Base-by-base conservation (phyloP, 2,888 invertebrate species). In the Neoitamus cyanurus region DNA sequence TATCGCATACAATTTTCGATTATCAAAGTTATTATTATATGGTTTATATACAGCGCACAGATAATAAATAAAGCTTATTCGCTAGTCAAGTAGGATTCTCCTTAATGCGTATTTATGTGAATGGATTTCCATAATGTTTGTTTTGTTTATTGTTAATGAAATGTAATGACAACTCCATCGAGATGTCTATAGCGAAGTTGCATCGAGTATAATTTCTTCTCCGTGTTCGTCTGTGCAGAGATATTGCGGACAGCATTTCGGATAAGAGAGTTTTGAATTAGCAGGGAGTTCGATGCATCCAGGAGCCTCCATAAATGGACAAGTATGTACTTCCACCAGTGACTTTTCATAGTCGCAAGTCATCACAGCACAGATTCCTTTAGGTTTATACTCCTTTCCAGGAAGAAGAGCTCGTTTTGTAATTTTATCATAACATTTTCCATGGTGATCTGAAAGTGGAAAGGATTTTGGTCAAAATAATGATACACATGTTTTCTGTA, bases 211-310 rank as follows among this genome's bases (percentile, higher is more conserved):
- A 34, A 90, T 87, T 85, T 90, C 89, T 86, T 90, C 89, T 88
- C 91, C 91, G 83, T 90, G 90, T 42, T 90, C 90, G 86, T 91
- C 91, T 83, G 88, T 88, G 85, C 91, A 91, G 85, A 90, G 88
- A 86, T 89, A 91, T 86, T 90, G 90, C 42, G 91, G 90, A 88
- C 91, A 91, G 82, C 91, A 91, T 86, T 91, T 91, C 87, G 91
- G 91, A 87, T 89, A 91, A 75, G 89, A 88, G 89, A 90, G 90
- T 86, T 88, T 88, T 84, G 88, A 88, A 87, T 90, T 90, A 68
- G 88, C 87, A 86, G 90, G 89, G 84, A 91, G 86, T 88, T 91
- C 90, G 87, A 90, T 90, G 87, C 91, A 91, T 85, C 88, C 90
- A 73, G 90, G 90, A 89, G 90, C 89, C 85, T 91, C 91, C 84